Evolutionary conservation across 2,113 vertebrate genomes (phyloP), one percentile per base, ranked within the genome.

Genomic region (Petaurus breviceps): DNA sequence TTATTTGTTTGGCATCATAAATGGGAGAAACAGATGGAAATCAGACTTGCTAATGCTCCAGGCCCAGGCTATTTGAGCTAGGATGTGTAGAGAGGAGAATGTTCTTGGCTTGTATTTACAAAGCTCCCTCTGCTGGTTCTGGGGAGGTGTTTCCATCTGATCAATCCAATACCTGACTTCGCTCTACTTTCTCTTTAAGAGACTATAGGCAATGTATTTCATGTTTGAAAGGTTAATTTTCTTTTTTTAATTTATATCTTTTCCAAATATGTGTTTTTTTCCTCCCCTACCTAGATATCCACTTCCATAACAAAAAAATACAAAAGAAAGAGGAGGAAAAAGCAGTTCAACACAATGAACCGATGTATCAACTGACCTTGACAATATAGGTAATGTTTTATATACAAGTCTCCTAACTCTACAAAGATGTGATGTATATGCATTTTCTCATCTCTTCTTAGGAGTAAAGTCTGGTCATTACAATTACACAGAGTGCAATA

Each of bases 121-220:
- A 55, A 89, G 94, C 97, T 98, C 98, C 97, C 97, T 98, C 98
- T 98, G 84, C 97, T 97, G 98, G 92, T 92, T 54, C 0, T 50
- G 6, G 43, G 31, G 0, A 9, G 51, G 90, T 22, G 92, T 11
- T n/a, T 53, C 89, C 24, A 50, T 47, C 92, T 92, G 84, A 93
- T 92, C 52, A 19, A 3, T 9, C 92, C 52, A 19, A 3, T 9
- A 26, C 93, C 46, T 24, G 0, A 0, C n/a, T 93, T 51, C 10
- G 61, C 43, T 94, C 5, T n/a, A 84, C 37, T 43, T 84, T 84
- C 68, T 84, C 37, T 84, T 84, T 94, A 94, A 68, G 55, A 51
- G 90, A 53, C 37, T 1, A 19, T 1, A 0, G 11, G 68, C 19
- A 92, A 16, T 31, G 54, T 10, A 46, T 10, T 55, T 50, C 0